These are phyloP conservation scores for Ceryle rudis DNA, from an alignment of 2,797 vertebrate species.

Conservation along the genomic window DNA sequence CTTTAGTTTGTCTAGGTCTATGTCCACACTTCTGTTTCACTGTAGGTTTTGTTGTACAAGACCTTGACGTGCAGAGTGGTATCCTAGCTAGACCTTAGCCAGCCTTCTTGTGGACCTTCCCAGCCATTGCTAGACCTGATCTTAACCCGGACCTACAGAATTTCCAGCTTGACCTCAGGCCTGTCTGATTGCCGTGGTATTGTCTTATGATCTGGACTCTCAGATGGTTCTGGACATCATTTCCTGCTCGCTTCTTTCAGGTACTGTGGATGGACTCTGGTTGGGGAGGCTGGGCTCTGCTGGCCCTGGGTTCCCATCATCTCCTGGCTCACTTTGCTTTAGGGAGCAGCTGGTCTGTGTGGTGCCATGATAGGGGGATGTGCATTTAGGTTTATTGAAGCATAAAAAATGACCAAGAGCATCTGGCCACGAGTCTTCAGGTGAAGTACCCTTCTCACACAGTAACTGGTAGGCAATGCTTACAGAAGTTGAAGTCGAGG, in stretches of 20 bases:
- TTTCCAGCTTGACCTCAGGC: background rate
- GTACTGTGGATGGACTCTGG: background rate
- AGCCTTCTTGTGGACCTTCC: background rate
- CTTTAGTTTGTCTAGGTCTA: accelerated
- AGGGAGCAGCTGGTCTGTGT: background rate
- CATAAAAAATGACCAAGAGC: background rate
- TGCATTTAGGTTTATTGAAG: background rate
- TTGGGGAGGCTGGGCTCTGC: background rate
- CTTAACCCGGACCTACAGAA: background rate
- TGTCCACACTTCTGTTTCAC: accelerated
- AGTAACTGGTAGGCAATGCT: background rate
- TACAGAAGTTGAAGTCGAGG: background rate
- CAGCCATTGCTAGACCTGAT: accelerated
- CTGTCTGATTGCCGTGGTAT: accelerated
- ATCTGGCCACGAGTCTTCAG: background rate
- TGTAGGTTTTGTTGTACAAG: accelerated
- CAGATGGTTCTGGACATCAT: accelerated
- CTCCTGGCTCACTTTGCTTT: background rate
- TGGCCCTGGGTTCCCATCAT: background rate
- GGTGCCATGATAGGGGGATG: accelerated
- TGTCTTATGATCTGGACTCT: background rate
- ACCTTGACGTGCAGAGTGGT: background rate
- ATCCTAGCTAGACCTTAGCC: background rate
- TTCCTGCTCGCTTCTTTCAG: background rate
- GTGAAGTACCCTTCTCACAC: background rate